Evolutionary conservation across 2,797 vertebrate species (phyloP).

Genomic region (Hybognathus amarus): DNA sequence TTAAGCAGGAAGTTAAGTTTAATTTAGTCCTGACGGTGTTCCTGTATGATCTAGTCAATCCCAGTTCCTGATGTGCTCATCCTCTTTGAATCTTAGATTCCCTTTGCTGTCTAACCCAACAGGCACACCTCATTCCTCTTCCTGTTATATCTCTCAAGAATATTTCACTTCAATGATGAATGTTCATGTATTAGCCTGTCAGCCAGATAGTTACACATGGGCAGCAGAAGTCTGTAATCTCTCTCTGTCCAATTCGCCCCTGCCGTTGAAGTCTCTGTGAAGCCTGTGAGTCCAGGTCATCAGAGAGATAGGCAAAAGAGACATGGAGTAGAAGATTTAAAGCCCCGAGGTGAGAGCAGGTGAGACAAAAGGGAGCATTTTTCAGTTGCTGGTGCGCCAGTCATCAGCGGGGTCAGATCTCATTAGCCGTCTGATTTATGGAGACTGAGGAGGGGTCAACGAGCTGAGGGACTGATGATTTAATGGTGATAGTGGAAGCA

Average conservation of each 20-base stretch:
- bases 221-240: constrained; percentile 31
- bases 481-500: constrained; percentile 39
- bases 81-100: neutral
- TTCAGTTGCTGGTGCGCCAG: constrained; percentile 43
- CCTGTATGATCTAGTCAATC: neutral
- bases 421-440: constrained; percentile 59
- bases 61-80: neutral
- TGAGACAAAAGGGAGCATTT: constrained; percentile 53
- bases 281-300: constrained; percentile 46
- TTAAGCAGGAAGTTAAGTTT: neutral
- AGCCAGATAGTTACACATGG: constrained; percentile 29
- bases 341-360: constrained; percentile 40
- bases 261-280: constrained; percentile 37
- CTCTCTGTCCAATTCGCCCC: neutral
- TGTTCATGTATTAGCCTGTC: constrained; percentile 26
- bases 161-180: constrained; percentile 17
- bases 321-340: constrained; percentile 55
- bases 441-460: constrained; percentile 42
- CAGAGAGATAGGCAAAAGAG: constrained; percentile 43
- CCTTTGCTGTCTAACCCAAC: constrained; percentile 1
- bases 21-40: neutral
- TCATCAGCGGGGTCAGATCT: constrained; percentile 51
- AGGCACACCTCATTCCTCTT: constrained; percentile 28
- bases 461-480: constrained; percentile 33
- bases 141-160: neutral